These are phyloP conservation scores for Rhabdomys dilectus DNA, from an alignment of 2,113 vertebrate genomes.

Conservation along the genomic window DNA sequence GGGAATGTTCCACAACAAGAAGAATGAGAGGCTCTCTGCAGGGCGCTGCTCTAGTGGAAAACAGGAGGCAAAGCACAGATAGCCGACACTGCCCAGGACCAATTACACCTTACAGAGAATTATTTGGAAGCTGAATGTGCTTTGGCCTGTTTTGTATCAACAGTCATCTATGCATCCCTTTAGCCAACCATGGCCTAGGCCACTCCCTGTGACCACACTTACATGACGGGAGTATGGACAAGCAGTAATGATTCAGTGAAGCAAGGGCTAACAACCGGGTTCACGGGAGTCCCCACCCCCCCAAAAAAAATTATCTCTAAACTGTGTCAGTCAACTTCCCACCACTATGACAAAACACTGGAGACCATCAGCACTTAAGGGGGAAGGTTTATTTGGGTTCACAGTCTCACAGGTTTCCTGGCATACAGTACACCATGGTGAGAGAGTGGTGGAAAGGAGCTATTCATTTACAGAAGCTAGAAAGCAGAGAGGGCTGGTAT, in stretches of 20 bases:
- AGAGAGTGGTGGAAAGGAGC: background rate
- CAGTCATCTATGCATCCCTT: background rate
- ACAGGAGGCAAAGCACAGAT: background rate
- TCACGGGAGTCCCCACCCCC: background rate
- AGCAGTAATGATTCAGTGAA: background rate
- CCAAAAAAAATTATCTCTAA: background rate
- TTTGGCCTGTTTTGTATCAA: background rate
- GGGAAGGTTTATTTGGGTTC: background rate
- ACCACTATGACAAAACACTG: background rate
- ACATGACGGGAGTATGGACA: background rate
- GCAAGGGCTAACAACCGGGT: background rate
- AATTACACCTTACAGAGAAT: background rate
- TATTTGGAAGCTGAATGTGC: background rate
- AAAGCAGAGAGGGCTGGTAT: background rate
- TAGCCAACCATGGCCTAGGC: background rate
- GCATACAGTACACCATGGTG: background rate
- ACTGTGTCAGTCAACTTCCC: background rate
- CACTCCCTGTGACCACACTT: background rate
- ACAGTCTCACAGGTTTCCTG: background rate
- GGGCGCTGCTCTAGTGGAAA: background rate
- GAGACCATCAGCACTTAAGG: background rate
- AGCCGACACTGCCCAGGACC: background rate
- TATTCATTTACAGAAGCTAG: background rate
- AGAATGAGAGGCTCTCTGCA: background rate
- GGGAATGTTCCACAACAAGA: background rate